phyloP scores from a whole-genome alignment of 2,113 vertebrate species.

The Turnix velox region DNA sequence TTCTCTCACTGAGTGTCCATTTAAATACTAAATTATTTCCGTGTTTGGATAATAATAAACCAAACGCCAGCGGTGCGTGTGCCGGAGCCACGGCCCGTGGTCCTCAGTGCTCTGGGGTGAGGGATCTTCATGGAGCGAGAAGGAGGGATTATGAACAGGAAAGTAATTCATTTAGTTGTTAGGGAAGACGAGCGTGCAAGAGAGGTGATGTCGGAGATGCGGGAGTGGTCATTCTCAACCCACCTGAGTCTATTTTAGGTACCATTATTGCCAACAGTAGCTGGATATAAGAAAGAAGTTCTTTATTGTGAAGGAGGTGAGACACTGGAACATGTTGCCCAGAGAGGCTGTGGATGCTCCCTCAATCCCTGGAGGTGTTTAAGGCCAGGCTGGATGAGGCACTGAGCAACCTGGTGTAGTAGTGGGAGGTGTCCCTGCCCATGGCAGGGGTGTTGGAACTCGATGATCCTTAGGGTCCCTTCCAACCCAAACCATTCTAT shows the following conservation, averaged over 20 bases:
- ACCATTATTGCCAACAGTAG: background rate
- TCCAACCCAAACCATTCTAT: too few relatives aligned
- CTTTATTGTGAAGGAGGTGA: too few relatives aligned
- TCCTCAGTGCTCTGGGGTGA: fast-evolving
- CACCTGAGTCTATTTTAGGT: background rate
- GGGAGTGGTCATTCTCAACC: background rate
- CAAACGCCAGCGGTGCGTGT: background rate
- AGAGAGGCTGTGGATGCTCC: too few relatives aligned
- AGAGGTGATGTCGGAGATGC: background rate
- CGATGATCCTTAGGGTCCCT: too few relatives aligned
- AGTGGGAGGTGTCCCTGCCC: too few relatives aligned
- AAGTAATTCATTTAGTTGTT: fast-evolving
- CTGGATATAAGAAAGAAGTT: too few relatives aligned
- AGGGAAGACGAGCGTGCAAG: background rate
- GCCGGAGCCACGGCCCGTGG: background rate
- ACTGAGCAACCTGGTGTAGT: too few relatives aligned
- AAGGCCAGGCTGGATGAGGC: too few relatives aligned
- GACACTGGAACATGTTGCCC: too few relatives aligned
- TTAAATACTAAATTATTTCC: background rate
- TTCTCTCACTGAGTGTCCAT: background rate
- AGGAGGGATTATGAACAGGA: fast-evolving
- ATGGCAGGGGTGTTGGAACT: too few relatives aligned
- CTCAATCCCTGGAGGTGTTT: too few relatives aligned
- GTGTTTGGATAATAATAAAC: background rate
- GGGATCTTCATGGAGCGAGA: fast-evolving